Percentiles rank a stretch among this genome's conserved stretches.
Evolutionary conservation across 2,797 vertebrate genomes (phyloP).

Genomic region (Masticophis lateralis): DNA sequence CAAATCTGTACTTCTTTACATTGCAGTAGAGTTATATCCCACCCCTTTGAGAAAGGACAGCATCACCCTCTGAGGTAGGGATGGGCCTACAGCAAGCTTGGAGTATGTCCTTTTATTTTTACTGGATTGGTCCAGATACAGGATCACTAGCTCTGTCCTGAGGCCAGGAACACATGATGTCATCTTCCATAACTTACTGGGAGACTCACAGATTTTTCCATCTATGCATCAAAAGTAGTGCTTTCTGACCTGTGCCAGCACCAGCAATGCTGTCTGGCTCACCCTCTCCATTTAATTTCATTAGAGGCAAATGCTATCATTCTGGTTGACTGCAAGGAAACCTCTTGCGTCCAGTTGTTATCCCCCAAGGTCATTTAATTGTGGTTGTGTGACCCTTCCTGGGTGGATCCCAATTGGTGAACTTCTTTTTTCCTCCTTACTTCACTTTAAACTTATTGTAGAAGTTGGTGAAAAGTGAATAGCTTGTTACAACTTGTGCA

Average conservation of each 20-base stretch:
- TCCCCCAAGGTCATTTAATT: background rate
- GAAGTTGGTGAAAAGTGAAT: background rate
- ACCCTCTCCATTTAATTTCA: background rate
- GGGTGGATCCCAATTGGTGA: background rate
- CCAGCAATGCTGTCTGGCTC: background rate
- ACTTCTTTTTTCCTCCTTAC: background rate
- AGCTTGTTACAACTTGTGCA: background rate
- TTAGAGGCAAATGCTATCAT: background rate
- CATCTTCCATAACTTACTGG: background rate
- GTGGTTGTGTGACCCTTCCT: background rate
- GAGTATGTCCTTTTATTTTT: background rate
- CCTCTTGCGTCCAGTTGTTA: background rate
- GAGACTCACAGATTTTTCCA: background rate
- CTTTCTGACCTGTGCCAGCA: background rate
- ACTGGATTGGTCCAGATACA: background rate
- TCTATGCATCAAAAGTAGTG: background rate
- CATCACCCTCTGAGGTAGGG: background rate
- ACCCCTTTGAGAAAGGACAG: background rate
- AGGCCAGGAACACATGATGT: background rate
- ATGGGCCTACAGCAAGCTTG: background rate
- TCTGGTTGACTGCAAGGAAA: background rate
- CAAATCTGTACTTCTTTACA: constrained; percentile 53
- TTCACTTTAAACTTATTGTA: background rate
- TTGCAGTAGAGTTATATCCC: constrained; percentile 46
- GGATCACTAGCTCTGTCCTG: background rate